Evolutionary conservation across 2,113 vertebrate genomes (phyloP).

Genomic region (Hyperoodon ampullatus): DNA sequence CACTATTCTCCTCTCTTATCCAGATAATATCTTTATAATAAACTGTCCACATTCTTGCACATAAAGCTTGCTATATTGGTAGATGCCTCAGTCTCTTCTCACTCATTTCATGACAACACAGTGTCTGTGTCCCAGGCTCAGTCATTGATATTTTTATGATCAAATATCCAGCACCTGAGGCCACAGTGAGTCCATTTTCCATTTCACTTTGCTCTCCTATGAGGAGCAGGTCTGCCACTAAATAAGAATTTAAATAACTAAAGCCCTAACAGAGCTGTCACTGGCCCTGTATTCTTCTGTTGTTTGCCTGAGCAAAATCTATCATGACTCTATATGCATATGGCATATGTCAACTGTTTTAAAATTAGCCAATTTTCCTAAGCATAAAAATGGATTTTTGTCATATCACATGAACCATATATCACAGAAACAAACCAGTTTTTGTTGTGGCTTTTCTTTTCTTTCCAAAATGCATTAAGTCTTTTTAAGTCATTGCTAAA

Average conservation of each 20-base stretch:
- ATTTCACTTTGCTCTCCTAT: background rate
- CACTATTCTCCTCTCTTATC: background rate
- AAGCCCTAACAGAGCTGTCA: conserved; percentile 22
- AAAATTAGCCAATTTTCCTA: conserved; percentile 84
- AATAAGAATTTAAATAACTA: background rate
- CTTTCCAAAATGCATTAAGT: conserved; percentile 70
- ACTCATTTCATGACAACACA: background rate
- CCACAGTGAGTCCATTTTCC: background rate
- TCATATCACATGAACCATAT: conserved; percentile 74
- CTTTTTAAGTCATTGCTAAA: conserved; percentile 74
- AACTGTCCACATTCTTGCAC: background rate
- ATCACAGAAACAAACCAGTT: conserved; percentile 77
- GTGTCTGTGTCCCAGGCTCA: background rate
- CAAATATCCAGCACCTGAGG: background rate
- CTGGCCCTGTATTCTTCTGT: conserved; percentile 40
- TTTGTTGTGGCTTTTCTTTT: conserved; percentile 64
- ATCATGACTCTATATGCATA: conserved; percentile 73
- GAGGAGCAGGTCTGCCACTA: background rate
- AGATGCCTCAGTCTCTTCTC: background rate
- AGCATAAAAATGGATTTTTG: conserved; percentile 84
- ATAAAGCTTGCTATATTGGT: background rate
- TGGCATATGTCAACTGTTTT: conserved; percentile 81
- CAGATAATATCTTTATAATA: background rate
- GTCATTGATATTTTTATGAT: background rate
- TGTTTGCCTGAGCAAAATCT: conserved; percentile 69